These are phyloP conservation scores for Mylabris phalerata DNA, from an alignment of 1,140 invertebrate species.

Conservation along the genomic window DNA sequence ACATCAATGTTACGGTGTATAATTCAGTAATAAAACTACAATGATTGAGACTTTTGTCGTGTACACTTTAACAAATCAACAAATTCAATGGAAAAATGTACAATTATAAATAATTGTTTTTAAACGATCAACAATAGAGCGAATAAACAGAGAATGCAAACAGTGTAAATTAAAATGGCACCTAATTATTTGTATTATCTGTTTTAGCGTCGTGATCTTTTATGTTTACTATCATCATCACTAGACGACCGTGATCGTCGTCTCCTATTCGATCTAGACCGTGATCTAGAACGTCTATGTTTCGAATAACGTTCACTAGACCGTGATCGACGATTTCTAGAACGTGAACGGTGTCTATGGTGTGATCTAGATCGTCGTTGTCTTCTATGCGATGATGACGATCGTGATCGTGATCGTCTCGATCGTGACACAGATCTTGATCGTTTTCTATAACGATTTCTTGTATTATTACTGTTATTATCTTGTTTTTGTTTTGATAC, in stretches of 20 bases:
- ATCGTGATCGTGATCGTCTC: conserved; percentile 14
- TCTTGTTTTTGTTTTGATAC: no score
- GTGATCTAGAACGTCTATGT: not conserved
- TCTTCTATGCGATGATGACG: conserved; percentile 14
- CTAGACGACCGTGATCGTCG: not conserved
- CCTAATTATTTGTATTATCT: no score
- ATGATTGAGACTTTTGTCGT: not conserved
- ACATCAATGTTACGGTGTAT: no score
- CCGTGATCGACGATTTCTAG: not conserved
- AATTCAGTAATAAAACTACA: not conserved
- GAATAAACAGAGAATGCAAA: not conserved
- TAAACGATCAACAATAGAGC: not conserved
- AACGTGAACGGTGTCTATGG: conserved; percentile 6
- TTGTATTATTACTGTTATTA: no score
- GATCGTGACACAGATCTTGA: conserved; percentile 9
- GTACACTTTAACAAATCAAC: no score
- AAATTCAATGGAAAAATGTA: no score
- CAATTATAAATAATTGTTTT: not conserved
- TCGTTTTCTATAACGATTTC: not conserved
- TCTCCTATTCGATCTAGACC: not conserved
- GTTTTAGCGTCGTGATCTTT: conserved; percentile 3
- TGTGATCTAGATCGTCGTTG: conserved; percentile 10
- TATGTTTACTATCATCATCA: not conserved
- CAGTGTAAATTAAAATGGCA: conserved; percentile 2
- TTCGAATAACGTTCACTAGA: not conserved